Base-by-base conservation (phyloP, 1,140 invertebrate genomes). In the Drosophila guanche region DNA sequence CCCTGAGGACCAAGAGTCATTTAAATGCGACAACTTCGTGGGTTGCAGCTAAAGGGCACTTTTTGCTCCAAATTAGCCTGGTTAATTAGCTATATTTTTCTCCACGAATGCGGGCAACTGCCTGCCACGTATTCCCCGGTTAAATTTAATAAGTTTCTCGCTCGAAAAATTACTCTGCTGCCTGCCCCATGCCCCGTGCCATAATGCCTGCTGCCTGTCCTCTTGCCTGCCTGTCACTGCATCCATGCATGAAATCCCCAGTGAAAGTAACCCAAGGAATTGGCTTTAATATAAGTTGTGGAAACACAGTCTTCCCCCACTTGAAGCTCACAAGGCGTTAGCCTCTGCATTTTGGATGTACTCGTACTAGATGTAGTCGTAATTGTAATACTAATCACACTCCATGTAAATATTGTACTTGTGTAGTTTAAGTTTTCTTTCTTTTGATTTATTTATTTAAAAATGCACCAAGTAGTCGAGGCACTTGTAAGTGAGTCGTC, bases 21-120 rank as follows among this genome's bases (percentile, higher is more conserved):
- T 77, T 74, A 54, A 77, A 81, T 53, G 65, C 59, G 57, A 59
- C 65, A 88, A 74, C 68, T 80, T 76, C 47, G 51, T 77, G 47
- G 27, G n/a, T 43, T 41, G 42, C 27, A 79, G 76, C 75, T 89
- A 84, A 63, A 68, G 66, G 69, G 68, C 65, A 60, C 65, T 72
- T 76, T 74, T 20, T 20, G 16, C 27, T 66, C 42, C 59, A 80
- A 85, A 77, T 80, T 89, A 60, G 62, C 58, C 52, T 46, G 73
- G 65, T 75, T 89, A 89, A 89, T 89, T 84, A 89, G 79, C 67
- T 74, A 67, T 71, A 51, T 67, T 48, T 50, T 37, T 37, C 33
- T 12, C 33, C 33, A 12, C 10, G 33, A 37, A 40, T 55, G 46
- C 54, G 46, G 27, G 41, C 43, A 22, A 45, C 33, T 46, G 33